phyloP scores from a whole-genome alignment of 2,888 invertebrate species.

The Ichneumon xanthorius region DNA sequence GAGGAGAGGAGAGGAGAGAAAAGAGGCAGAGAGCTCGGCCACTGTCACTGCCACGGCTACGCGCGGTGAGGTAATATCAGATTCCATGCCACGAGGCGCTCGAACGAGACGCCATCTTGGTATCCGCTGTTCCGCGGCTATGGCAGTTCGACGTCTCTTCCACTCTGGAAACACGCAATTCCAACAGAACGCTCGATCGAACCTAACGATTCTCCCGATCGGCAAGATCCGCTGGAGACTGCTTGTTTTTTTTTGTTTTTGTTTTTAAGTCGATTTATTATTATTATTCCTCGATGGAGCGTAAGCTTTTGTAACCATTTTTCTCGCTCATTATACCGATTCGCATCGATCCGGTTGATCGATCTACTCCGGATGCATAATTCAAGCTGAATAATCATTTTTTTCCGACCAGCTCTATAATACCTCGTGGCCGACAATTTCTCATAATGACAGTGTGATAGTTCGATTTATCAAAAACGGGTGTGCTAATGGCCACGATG shows the following conservation, averaged over 20 bases:
- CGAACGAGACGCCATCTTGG: constrained; percentile 77
- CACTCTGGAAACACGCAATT: constrained; percentile 36
- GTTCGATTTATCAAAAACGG: constrained; percentile 52
- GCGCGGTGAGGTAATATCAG: constrained; percentile 81
- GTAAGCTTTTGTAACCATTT: constrained; percentile 12
- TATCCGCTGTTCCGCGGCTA: constrained; percentile 67
- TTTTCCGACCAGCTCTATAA: constrained; percentile 38
- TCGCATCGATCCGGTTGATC: constrained; percentile 5
- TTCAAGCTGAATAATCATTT: constrained; percentile 49
- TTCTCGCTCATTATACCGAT: constrained; percentile 41
- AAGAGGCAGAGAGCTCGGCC: constrained; percentile 70
- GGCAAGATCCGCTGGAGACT: background rate
- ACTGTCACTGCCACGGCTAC: constrained; percentile 84
- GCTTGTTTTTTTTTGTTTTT: background rate
- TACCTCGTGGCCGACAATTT: constrained; percentile 31
- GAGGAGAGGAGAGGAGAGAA: constrained; percentile 44
- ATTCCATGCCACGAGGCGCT: constrained; percentile 79
- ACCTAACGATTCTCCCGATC: constrained; percentile 8
- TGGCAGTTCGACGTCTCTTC: constrained; percentile 43
- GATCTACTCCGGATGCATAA: constrained; percentile 52
- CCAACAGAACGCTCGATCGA: constrained; percentile 20
- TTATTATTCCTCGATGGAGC: constrained; percentile 8
- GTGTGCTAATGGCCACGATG: constrained; percentile 44
- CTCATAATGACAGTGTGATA: constrained; percentile 17
- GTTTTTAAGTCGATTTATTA: constrained; percentile 10